Evolutionary conservation across 2,113 vertebrate genomes (phyloP).

Genomic region (Acanthisitta chloris): DNA sequence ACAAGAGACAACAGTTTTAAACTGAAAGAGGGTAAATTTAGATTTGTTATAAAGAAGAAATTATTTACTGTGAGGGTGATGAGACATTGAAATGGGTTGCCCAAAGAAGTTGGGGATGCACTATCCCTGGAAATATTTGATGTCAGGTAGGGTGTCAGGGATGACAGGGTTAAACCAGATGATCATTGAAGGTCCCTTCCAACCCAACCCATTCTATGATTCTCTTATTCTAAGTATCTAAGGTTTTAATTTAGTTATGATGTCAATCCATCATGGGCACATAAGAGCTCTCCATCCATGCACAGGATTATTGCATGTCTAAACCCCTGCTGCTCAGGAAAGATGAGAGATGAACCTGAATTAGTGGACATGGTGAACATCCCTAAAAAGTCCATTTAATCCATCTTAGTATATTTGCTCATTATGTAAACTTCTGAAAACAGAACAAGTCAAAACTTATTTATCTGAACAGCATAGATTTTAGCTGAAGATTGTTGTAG

Average conservation of each 20-base stretch:
- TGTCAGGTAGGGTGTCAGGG: not conserved
- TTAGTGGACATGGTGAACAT: not conserved
- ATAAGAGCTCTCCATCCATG: not conserved
- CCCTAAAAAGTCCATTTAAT: not conserved
- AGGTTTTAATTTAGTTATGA: not conserved
- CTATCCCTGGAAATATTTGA: not conserved
- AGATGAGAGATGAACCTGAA: not conserved
- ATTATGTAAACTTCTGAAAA: not conserved
- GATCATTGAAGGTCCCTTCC: not conserved
- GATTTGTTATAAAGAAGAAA: not conserved
- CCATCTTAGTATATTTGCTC: not conserved
- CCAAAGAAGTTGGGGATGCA: not conserved
- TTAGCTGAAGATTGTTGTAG: not conserved
- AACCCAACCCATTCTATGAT: not conserved
- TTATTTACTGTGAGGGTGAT: not conserved
- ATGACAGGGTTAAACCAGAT: not conserved
- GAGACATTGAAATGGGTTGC: not conserved
- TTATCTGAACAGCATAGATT: not conserved
- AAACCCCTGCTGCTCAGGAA: not conserved
- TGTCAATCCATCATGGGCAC: not conserved
- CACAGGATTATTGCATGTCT: not conserved
- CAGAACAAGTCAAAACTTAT: not conserved
- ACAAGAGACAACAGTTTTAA: rapidly evolving
- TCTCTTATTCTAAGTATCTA: not conserved
- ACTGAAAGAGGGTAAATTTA: not conserved